Evolutionary conservation across 2,888 invertebrate species (phyloP), one percentile per base, ranked within the genome.

Genomic region (Leptinotarsa peninsularis): DNA sequence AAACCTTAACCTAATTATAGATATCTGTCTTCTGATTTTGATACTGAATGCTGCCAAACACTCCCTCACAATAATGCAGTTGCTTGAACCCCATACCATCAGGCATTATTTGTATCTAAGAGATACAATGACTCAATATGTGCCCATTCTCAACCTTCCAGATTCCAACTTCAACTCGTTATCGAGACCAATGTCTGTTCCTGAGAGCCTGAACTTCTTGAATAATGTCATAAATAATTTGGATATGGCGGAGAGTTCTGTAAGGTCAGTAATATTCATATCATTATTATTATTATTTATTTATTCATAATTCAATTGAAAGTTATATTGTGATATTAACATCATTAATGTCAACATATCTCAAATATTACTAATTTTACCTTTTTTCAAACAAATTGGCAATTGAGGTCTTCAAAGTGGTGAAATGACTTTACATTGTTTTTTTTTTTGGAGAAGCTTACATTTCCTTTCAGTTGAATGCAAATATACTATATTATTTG

Each of bases 11-110:
- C 14, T 0, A n/a, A 3, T 2, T 50, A 5, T 79, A 92, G 94
- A 96, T 89, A 94, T 98, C 79, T 96, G 96, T 84, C 93, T 97
- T 10, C 89, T 99, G 75, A 95, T 99, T 79, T 89, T 99, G 83
- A 95, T 99, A 49, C 93, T 99, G 84, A 99, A 98, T 89, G 98
- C 98, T 15, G 98, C 98, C 0, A 93, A 94, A 81, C 93, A 94
- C 86, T 95, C 96, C 86, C 94, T 95, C 67, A 96, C 98, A 17
- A 97, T 99, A 91, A 90, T 96, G 78, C 95, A 97, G 10, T 90
- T 99, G 71, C 94, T 99, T 85, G 98, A 98, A 74, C 95, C 97
- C 79, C 96, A 98, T 86, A 97, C 97, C 0, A 90, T 95, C 72
- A 93, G 96, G 72, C 99, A 99, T 89, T 99, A 98, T 89, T 93